Base-by-base conservation (phyloP, 2,888 invertebrate species). In the Ceraclea dissimilis region DNA sequence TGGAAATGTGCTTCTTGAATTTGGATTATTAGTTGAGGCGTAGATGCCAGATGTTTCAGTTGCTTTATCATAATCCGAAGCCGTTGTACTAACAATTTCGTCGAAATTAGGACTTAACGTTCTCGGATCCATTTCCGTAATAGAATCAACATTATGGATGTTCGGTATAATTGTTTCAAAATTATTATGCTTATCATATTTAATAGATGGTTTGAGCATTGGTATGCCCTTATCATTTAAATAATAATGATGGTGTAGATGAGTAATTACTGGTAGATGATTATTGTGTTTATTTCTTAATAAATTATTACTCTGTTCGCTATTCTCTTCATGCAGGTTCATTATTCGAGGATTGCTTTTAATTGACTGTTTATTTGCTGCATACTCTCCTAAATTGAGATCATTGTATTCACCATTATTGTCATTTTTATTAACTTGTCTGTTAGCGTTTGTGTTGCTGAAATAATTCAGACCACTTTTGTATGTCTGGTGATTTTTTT, bases 201-300 rank as follows among this genome's bases (percentile, higher is more conserved):
- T 54, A 10, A 50, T 47, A 13, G 56, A 52, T n/a, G 51, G 31
- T 26, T 61, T 51, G 18, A 59, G 33, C 22, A 63, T 53, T 11
- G 63, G 62, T 8, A 59, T 21, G 31, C 63, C 63, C 39, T 62
- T 58, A 20, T 63, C 62, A 11, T 63, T 63, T 65, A 71, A 67
- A 61, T 71, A 73, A 59, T 69, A 73, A 60, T 73, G 73, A 63
- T 73, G 73, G 62, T 74, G 72, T 33, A 69, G 68, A 52, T 73
- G 73, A 60, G 71, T 72, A 1, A 62, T 60, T 5, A 57, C 58
- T 8, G 60, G 60, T 6, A 34, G 34, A 21, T 56, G 31, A 17
- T 51, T 55, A 26, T 49, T 31, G 48, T 44, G 18, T n/a, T n/a
- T n/a, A n/a, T n/a, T n/a, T n/a, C n/a, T n/a, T n/a, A n/a, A n/a